Conservation (phyloP, 2,797 vertebrate genomes). For the Ambastaia sidthimunki region DNA sequence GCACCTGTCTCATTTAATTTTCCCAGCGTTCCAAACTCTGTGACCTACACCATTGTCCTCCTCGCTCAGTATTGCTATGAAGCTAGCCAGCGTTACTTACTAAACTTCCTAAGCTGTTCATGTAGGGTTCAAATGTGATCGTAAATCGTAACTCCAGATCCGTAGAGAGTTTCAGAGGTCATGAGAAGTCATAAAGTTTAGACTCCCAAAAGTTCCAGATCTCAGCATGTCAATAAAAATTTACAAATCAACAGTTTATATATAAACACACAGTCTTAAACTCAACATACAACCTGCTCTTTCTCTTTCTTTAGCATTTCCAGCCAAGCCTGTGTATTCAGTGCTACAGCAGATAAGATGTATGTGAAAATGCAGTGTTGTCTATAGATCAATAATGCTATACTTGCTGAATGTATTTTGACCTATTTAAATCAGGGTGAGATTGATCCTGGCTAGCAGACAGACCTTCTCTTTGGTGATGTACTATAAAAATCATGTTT, state of each 20-base stretch:
- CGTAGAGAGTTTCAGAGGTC: background rate
- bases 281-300: background rate
- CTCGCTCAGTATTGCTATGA: background rate
- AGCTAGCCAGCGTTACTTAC: background rate
- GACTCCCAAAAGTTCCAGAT: background rate
- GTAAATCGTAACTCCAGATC: background rate
- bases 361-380: background rate
- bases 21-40: background rate
- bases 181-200: background rate
- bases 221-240: background rate
- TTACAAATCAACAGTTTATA: background rate
- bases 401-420: background rate
- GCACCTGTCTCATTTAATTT: background rate
- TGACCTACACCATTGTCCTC: constrained; percentile 21
- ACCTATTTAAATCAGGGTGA: background rate
- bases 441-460: background rate
- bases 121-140: background rate
- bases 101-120: background rate
- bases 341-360: background rate
- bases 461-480: background rate
- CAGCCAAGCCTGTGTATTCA: background rate
- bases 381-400: background rate
- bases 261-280: background rate
- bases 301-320: background rate
- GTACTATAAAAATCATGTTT: background rate